Evolutionary conservation across 64 coral and sea anemone species (phyloP), one percentile per base, ranked within the genome.

Genomic region (Hydrozoanthus tunicans): DNA sequence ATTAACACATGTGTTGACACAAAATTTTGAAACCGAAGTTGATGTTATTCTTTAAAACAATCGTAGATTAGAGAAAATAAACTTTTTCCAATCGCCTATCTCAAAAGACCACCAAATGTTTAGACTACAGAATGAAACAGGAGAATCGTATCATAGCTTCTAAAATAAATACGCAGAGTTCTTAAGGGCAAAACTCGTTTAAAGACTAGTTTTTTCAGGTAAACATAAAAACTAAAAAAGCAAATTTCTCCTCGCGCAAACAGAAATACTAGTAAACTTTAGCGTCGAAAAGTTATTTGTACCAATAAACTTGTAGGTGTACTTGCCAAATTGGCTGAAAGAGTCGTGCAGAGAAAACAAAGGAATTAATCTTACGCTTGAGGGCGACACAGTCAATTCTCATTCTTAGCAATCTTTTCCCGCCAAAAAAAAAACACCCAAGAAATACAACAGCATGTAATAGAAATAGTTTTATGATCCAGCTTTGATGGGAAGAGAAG

Each of bases 21-120:
- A 88, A 13, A 88, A 59, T 88, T 85, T 70, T 75, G 67, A 73
- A 60, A 15, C 68, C 80, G n/a, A 13, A 75, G 25, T 74, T 88
- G 23, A 9, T 88, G 84, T 88, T 88, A 53, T 88, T 88, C 69
- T 88, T 88, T 12, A 73, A 70, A 88, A 59, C 69, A 88, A 55
- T 58, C 1, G 14, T 59, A 25, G 53, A 53, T 70, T 72, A 72
- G 67, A 13, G 65, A 9, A 86, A 88, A 74, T 55, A 88, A 74
- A 74, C 69, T 59, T 9, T 73, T 23, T 32, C 12, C 58, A 20
- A 88, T 73, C 20, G 15, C 25, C 68, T 73, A 73, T 88, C 68
- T 70, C 69, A 0, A 59, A 73, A 88, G 56, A 70, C 67, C 56
- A 88, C 84, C 11, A 75, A 75, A 51, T 88, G 84, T 88, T 88